Evolutionary conservation across 1,140 invertebrate genomes (phyloP).

Genomic region (Formica selysi): DNA sequence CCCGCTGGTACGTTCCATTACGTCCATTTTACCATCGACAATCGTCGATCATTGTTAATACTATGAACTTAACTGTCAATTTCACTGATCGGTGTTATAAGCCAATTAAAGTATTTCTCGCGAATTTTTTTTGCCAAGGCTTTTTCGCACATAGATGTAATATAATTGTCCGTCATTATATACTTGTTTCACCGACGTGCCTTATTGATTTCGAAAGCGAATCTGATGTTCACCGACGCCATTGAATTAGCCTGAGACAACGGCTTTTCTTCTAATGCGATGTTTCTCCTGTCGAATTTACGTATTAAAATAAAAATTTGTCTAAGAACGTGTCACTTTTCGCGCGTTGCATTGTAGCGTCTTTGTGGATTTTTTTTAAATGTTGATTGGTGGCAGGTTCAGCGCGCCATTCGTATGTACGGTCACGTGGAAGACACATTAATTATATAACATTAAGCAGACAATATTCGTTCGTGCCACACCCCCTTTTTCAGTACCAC

Average conservation of each 20-base stretch:
- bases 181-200: background rate
- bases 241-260: constrained; percentile 46
- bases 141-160: too few species aligned
- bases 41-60: background rate
- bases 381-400: constrained; percentile 66
- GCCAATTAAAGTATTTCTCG: too few species aligned
- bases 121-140: too few species aligned
- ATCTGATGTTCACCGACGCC: constrained; percentile 47
- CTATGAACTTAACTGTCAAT: background rate
- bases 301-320: constrained; percentile 10
- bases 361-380: constrained; percentile 28
- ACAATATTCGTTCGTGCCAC: constrained; percentile 76
- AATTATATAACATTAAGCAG: constrained; percentile 81
- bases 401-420: constrained; percentile 66
- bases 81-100: too few species aligned
- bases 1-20: constrained; percentile 5
- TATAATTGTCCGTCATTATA: too few species aligned
- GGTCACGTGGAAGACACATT: constrained; percentile 82
- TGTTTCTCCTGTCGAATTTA: too few species aligned
- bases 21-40: background rate
- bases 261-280: background rate
- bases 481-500: constrained; percentile 72
- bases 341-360: constrained; percentile 17
- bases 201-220: constrained; percentile 54
- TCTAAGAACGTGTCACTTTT: background rate